These are phyloP conservation scores for Drosophila quadrilineata DNA, from an alignment of 1,140 invertebrate genomes.

Conservation along the genomic window DNA sequence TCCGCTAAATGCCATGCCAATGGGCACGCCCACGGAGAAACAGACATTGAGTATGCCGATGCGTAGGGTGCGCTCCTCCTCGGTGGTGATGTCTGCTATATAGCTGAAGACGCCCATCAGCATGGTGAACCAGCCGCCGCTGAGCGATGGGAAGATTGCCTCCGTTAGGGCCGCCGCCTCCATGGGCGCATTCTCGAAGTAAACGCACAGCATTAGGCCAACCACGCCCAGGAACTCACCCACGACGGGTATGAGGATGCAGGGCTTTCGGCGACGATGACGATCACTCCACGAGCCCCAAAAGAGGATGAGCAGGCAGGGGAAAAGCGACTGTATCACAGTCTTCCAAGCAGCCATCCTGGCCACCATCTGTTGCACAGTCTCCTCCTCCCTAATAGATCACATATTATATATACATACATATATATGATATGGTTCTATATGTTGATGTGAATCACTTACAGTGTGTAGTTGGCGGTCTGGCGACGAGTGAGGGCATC, in stretches of 20 bases:
- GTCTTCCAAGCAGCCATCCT: slow-evolving; percentile 91
- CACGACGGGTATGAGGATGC: slow-evolving; percentile 91
- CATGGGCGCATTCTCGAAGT: slow-evolving; percentile 89
- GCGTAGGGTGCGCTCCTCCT: slow-evolving; percentile 89
- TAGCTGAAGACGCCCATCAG: slow-evolving; percentile 95
- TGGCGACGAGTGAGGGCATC: slow-evolving; percentile 86
- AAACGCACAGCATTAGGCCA: slow-evolving; percentile 90
- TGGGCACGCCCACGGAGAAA: slow-evolving; percentile 89
- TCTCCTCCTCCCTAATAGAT: slow-evolving; percentile 84
- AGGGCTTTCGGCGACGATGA: slow-evolving; percentile 89
- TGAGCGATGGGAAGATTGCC: slow-evolving; percentile 89
- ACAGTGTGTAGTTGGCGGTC: slow-evolving; percentile 86
- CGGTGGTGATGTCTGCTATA: slow-evolving; percentile 91
- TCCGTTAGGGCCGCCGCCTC: slow-evolving; percentile 89
- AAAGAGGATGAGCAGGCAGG: slow-evolving; percentile 89
- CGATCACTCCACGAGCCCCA: slow-evolving; percentile 90
- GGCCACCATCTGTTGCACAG: slow-evolving; percentile 89
- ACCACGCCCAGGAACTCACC: slow-evolving; percentile 90
- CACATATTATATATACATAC: too few species aligned
- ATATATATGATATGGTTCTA: not conserved
- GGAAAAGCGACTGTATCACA: slow-evolving; percentile 88
- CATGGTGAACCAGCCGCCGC: slow-evolving; percentile 91
- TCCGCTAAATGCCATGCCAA: slow-evolving; percentile 89
- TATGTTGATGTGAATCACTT: slow-evolving; percentile 26
- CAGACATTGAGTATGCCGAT: slow-evolving; percentile 93